phyloP scores from a whole-genome alignment of 1,140 invertebrate genomes.

The Diprion similis region DNA sequence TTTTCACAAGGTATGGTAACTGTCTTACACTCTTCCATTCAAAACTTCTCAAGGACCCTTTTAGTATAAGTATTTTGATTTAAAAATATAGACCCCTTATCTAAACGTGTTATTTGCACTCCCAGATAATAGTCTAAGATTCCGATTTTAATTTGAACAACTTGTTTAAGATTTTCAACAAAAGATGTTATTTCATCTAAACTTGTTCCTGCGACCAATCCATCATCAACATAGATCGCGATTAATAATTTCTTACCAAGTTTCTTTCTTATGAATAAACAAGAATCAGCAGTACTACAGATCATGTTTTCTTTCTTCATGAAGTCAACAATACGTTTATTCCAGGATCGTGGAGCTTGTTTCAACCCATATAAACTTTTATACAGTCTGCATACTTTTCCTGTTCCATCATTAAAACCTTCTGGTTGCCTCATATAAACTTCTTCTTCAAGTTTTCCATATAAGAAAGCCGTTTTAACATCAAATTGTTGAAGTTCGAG shows the following conservation, averaged over 20 bases:
- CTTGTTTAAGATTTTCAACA: conserved; percentile 23
- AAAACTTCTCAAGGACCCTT: conserved; percentile 36
- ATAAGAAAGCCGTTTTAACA: conserved; percentile 43
- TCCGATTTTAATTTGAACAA: conserved; percentile 29
- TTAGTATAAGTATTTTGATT: conserved; percentile 34
- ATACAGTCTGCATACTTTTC: conserved; percentile 37
- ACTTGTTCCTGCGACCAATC: conserved; percentile 33
- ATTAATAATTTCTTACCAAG: conserved; percentile 19
- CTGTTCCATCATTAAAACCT: conserved; percentile 34
- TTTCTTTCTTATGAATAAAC: conserved; percentile 30
- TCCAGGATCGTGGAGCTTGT: conserved; percentile 49
- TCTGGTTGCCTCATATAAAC: conserved; percentile 45
- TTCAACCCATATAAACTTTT: conserved; percentile 50
- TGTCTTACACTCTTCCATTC: conserved; percentile 35
- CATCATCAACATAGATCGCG: conserved; percentile 50
- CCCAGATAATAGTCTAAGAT: conserved; percentile 39
- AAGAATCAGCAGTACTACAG: conserved; percentile 34
- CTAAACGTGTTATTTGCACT: conserved; percentile 38
- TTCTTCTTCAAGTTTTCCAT: conserved; percentile 44
- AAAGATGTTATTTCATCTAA: conserved; percentile 36
- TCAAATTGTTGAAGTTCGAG: conserved; percentile 36
- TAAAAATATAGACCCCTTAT: conserved; percentile 28
- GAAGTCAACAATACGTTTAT: conserved; percentile 36
- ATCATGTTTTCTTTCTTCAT: conserved; percentile 34
- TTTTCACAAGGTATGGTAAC: conserved; percentile 36